Evolutionary conservation across 2,888 invertebrate genomes (phyloP).

Genomic region (Aromia moschata): DNA sequence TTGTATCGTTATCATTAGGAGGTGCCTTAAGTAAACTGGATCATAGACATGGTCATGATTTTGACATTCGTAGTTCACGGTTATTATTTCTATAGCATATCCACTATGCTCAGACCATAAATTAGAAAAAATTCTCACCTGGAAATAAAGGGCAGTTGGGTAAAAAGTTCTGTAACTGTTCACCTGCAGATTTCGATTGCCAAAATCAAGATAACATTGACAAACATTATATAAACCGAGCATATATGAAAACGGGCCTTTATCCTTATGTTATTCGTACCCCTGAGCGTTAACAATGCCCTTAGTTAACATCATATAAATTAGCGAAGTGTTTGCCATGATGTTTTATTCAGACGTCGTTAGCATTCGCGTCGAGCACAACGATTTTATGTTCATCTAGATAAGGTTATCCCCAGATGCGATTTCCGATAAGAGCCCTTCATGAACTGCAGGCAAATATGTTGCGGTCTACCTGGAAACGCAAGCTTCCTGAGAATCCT

Average conservation of each 20-base stretch:
- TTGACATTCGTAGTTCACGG: too few species aligned
- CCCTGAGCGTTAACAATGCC: constrained; percentile 55
- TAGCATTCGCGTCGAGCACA: neutral
- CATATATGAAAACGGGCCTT: constrained; percentile 57
- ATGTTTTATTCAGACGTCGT: constrained; percentile 55
- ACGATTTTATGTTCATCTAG: neutral
- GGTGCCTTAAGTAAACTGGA: too few species aligned
- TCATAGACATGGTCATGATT: too few species aligned
- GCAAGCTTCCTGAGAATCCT: too few species aligned
- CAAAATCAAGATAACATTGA: constrained; percentile 56
- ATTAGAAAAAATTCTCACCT: neutral
- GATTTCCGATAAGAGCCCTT: neutral
- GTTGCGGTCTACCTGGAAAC: neutral
- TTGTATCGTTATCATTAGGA: too few species aligned
- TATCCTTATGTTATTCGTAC: constrained; percentile 56
- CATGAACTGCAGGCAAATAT: neutral
- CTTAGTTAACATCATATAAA: constrained; percentile 58
- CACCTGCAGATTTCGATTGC: constrained; percentile 53
- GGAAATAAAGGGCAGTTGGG: neutral
- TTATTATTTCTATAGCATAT: too few species aligned
- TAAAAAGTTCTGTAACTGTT: too few species aligned
- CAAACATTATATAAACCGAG: constrained; percentile 54
- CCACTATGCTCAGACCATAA: neutral
- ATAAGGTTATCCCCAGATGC: constrained; percentile 1
- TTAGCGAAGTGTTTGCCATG: constrained; percentile 52